A percentile compares a stretch with the other conserved stretches of the same genome.
These are phyloP conservation scores for Motacilla alba DNA, from an alignment of 2,113 vertebrate genomes.

Conservation along the genomic window DNA sequence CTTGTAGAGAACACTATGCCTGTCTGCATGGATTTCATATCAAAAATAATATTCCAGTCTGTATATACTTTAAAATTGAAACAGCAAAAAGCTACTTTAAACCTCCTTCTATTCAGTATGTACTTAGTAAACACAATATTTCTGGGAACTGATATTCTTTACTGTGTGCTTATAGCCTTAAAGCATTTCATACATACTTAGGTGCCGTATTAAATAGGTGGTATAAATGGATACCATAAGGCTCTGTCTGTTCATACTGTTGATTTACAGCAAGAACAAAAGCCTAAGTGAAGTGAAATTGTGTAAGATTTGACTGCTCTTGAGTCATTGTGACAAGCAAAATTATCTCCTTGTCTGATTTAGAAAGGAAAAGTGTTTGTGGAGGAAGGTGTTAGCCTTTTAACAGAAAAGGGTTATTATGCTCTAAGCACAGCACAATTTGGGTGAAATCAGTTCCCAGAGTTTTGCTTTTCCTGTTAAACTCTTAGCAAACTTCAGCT, in stretches of 20 bases:
- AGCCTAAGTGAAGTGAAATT: neutral
- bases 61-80: neutral
- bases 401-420: constrained; percentile 3
- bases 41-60: neutral
- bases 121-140: neutral
- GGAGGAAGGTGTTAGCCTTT: neutral
- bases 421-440: neutral
- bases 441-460: neutral
- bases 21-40: neutral
- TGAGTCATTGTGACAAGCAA: constrained; percentile 20
- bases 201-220: neutral
- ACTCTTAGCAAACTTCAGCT: neutral
- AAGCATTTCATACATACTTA: neutral
- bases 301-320: neutral
- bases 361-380: constrained; percentile 5
- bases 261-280: neutral
- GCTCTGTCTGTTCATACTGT: neutral
- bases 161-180: neutral
- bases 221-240: neutral
- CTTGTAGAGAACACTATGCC: neutral
- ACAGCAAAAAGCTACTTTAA: neutral
- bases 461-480: constrained; percentile 7
- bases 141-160: neutral
- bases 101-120: neutral
- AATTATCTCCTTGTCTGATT: constrained; percentile 12